Base-by-base conservation (phyloP, 2,888 invertebrate genomes). In the Ptilodon capucinus region DNA sequence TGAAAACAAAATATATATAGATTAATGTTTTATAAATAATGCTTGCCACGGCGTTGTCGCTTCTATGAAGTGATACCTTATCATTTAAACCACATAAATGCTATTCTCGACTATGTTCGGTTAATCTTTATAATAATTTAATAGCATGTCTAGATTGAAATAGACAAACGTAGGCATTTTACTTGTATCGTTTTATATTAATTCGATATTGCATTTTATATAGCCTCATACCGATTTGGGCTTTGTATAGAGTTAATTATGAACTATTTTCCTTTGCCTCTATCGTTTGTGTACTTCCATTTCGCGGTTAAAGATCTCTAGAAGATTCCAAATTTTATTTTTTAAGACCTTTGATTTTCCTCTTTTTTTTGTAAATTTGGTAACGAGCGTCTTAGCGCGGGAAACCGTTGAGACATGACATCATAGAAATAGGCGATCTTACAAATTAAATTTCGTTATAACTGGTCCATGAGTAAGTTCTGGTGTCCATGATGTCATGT, bases 61-160 rank as follows among this genome's bases (percentile, higher is more conserved):
- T 89, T 88, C 86, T 84, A 86, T 88, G 88, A 88, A 89, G 89
- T 70, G 79, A 72, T 65, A 57, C 57, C 54, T 55, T 54, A 56
- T 45, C 57, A 56, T 63, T 57, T 40, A n/a, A n/a, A n/a, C 48
- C 52, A 40, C 44, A 49, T 57, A 54, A 48, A 54, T 45, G 54
- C 51, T 56, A 52, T 54, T 38, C 39, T 48, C 47, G 14, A 50
- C 46, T 64, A 52, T 59, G 56, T 64, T 59, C 48, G 48, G 46
- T 59, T 78, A 79, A 76, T 76, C 71, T 66, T 65, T 44, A 60
- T 64, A 58, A 64, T 65, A 66, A 30, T 48, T 42, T 62, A 71
- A 80, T 75, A 69, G 55, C 68, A 66, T 67, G 57, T 60, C 65
- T 74, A 74, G 73, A 68, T 62, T 79, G 75, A 67, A 72, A 69